Conservation (phyloP, 2,113 vertebrate genomes). For the Hippocampus comes region DNA sequence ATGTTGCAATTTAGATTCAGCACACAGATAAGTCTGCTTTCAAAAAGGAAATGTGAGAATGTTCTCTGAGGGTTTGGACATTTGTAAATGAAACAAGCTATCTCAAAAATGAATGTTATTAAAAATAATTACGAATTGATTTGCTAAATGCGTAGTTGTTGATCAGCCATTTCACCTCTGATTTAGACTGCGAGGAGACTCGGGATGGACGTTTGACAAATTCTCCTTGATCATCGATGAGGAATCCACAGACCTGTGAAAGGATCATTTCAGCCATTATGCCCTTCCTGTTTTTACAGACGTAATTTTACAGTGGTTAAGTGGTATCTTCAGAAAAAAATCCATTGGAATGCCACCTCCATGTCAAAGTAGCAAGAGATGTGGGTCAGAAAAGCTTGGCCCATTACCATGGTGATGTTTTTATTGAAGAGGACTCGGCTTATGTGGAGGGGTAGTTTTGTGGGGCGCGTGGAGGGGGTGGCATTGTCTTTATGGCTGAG, state of each 20-base stretch:
- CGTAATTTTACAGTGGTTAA: background rate
- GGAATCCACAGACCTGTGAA: background rate
- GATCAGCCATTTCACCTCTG: too few relatives aligned
- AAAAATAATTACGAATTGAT: too few relatives aligned
- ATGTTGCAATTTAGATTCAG: too few relatives aligned
- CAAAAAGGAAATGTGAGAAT: too few relatives aligned
- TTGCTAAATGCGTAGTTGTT: too few relatives aligned
- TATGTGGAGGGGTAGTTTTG: slow-evolving; percentile 26
- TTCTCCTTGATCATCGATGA: background rate
- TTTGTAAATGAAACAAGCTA: too few relatives aligned
- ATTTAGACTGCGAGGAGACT: too few relatives aligned
- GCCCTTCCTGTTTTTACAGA: background rate
- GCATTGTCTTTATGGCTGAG: slow-evolving; percentile 67
- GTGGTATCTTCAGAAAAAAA: background rate
- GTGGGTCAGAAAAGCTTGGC: slow-evolving; percentile 67
- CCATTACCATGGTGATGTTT: slow-evolving; percentile 71
- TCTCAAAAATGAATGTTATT: too few relatives aligned
- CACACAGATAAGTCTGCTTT: too few relatives aligned
- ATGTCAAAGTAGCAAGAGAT: slow-evolving; percentile 35
- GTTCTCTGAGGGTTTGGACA: too few relatives aligned
- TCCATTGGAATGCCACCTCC: background rate
- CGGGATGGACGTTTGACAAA: background rate
- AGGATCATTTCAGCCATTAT: background rate
- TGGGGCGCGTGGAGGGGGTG: slow-evolving; percentile 17
- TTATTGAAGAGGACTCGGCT: slow-evolving; percentile 56